Conservation (phyloP, 30 jellyfish, hydroid and myxozoan genomes). For the Aurelia coerulea region DNA sequence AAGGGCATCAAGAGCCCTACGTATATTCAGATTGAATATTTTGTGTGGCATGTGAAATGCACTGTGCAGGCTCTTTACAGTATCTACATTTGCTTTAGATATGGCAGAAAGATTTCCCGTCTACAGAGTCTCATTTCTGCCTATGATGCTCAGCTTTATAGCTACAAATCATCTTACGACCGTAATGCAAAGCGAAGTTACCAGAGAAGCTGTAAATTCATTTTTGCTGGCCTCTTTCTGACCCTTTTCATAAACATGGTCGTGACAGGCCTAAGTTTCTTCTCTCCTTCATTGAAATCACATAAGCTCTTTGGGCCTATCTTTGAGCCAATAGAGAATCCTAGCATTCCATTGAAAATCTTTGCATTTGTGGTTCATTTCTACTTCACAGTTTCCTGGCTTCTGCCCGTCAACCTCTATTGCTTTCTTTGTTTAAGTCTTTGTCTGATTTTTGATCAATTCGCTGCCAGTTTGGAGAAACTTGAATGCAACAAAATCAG, state of each 20-base stretch:
- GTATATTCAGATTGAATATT: slow-evolving; percentile 26
- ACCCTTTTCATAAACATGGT: background rate
- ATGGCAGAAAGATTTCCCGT: slow-evolving; percentile 53
- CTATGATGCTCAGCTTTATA: slow-evolving; percentile 24
- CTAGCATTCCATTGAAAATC: slow-evolving; percentile 11
- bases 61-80: slow-evolving; percentile 46
- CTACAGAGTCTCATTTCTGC: slow-evolving; percentile 39
- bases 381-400: slow-evolving; percentile 58
- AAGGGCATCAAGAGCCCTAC: background rate
- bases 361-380: background rate
- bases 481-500: slow-evolving; percentile 28
- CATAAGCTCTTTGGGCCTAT: background rate
- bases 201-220: background rate
- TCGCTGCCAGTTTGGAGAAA: slow-evolving; percentile 11
- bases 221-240: background rate
- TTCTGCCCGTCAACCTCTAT: slow-evolving; percentile 60
- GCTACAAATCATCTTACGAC: slow-evolving; percentile 21
- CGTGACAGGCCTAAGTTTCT: background rate
- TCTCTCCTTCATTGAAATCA: background rate
- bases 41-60: slow-evolving; percentile 42
- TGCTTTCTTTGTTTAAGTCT: slow-evolving; percentile 48
- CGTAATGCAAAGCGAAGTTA: background rate
- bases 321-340: slow-evolving; percentile 24
- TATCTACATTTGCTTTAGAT: slow-evolving; percentile 44
- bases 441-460: slow-evolving; percentile 47